Evolutionary conservation across 2,113 vertebrate genomes (phyloP).

Genomic region (Dasyurus viverrinus): DNA sequence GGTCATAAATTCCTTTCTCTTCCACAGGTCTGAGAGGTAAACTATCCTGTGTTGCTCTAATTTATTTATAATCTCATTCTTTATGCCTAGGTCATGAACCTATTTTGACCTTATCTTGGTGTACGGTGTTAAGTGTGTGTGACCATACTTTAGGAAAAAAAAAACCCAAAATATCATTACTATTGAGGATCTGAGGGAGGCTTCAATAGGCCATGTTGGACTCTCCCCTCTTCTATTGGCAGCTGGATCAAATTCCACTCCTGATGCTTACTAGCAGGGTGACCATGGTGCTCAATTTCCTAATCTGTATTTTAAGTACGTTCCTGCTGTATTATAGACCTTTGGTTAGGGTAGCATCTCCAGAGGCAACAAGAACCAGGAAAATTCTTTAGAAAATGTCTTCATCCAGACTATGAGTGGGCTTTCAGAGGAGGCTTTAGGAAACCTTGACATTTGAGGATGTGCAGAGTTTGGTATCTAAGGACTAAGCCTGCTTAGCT

Average conservation of each 20-base stretch:
- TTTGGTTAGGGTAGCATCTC: not conserved
- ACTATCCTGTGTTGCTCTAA: no score
- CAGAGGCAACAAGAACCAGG: constrained; percentile 21
- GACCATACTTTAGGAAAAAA: not conserved
- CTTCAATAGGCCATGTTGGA: not conserved
- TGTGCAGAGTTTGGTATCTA: not conserved
- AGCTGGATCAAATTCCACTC: not conserved
- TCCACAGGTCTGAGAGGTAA: no score
- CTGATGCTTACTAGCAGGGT: not conserved
- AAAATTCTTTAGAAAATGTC: not conserved
- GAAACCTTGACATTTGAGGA: not conserved
- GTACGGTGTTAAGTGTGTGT: no score
- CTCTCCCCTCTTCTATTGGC: not conserved
- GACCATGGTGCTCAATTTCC: not conserved
- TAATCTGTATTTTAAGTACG: not conserved
- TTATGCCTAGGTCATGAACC: no score
- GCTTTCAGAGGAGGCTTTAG: not conserved
- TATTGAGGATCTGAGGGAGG: not conserved
- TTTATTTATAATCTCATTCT: no score
- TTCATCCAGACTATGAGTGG: not conserved
- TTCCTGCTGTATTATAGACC: not conserved
- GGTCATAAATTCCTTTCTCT: no score
- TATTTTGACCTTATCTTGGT: no score
- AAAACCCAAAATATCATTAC: not conserved
- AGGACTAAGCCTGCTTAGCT: not conserved